Evolutionary conservation across 1,140 invertebrate genomes (phyloP).

Genomic region (Temnothorax curvispinosus): DNA sequence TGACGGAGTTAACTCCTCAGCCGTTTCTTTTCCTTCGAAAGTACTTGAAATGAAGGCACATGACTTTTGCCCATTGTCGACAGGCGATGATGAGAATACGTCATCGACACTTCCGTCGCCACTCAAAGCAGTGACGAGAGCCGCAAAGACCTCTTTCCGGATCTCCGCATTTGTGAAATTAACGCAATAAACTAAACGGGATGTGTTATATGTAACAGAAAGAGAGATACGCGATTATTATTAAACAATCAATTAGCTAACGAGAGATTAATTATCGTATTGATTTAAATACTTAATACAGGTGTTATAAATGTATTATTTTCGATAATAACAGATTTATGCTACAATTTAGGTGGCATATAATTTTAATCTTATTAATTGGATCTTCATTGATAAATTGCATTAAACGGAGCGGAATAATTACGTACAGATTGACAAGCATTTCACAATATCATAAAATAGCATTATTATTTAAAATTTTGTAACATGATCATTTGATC

Average conservation of each 20-base stretch:
- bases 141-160: not conserved
- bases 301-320: slow-evolving; percentile 54
- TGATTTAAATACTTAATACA: slow-evolving; percentile 51
- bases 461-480: slow-evolving; percentile 14
- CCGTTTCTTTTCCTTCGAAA: slow-evolving; percentile 5
- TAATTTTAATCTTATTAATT: slow-evolving; percentile 59
- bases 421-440: slow-evolving; percentile 21
- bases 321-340: slow-evolving; percentile 46
- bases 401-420: slow-evolving; percentile 30
- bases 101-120: not conserved
- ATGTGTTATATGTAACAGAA: not conserved
- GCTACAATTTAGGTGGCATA: slow-evolving; percentile 32
- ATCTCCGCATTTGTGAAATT: not conserved
- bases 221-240: slow-evolving; percentile 6
- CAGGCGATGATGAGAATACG: not conserved
- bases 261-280: slow-evolving; percentile 38
- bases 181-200: not conserved
- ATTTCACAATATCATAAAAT: slow-evolving; percentile 14
- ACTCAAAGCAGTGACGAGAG: not conserved
- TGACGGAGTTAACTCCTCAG: slow-evolving; percentile 20
- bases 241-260: slow-evolving; percentile 53
- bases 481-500: not conserved
- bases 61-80: not conserved
- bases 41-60: slow-evolving; percentile 11
- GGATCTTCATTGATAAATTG: slow-evolving; percentile 52